Conservation (phyloP, 1,140 invertebrate genomes). For the Bombus confusus region DNA sequence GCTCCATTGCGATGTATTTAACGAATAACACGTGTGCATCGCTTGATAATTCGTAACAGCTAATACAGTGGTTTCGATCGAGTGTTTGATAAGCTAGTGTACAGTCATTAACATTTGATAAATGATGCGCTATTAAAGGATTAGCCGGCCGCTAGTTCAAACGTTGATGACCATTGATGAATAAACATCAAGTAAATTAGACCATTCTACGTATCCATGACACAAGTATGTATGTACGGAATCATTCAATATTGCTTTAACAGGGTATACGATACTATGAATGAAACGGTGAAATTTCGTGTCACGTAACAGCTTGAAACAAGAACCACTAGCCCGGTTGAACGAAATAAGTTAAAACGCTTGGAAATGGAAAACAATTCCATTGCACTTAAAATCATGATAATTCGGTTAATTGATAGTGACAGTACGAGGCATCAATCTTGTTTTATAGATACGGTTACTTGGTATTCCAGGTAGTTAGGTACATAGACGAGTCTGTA, state of each 20-base stretch:
- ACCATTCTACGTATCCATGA: not conserved
- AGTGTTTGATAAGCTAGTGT: slow-evolving; percentile 40
- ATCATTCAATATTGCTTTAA: not conserved
- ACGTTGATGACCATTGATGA: not conserved
- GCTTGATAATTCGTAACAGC: slow-evolving; percentile 15
- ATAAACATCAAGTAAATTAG: slow-evolving; percentile 15
- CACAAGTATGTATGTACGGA: not conserved
- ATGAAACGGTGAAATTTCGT: not conserved
- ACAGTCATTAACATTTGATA: slow-evolving; percentile 31
- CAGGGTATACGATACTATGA: not conserved
- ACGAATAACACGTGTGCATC: slow-evolving; percentile 26
- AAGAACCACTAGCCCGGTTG: not conserved
- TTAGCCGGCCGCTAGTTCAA: not conserved
- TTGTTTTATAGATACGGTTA: slow-evolving; percentile 1
- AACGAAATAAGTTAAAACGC: not conserved
- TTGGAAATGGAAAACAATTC: slow-evolving; percentile 15
- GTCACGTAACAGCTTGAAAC: not conserved
- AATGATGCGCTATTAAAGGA: slow-evolving; percentile 26
- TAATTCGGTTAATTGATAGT: slow-evolving; percentile 27
- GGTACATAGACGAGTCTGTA: not conserved
- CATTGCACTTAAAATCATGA: slow-evolving; percentile 12
- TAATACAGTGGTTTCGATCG: not conserved
- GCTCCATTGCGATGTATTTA: slow-evolving; percentile 31
- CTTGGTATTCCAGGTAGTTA: not conserved
- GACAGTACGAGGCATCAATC: not conserved